Evolutionary conservation across 2,797 vertebrate genomes (phyloP).

Genomic region (Picus viridis): DNA sequence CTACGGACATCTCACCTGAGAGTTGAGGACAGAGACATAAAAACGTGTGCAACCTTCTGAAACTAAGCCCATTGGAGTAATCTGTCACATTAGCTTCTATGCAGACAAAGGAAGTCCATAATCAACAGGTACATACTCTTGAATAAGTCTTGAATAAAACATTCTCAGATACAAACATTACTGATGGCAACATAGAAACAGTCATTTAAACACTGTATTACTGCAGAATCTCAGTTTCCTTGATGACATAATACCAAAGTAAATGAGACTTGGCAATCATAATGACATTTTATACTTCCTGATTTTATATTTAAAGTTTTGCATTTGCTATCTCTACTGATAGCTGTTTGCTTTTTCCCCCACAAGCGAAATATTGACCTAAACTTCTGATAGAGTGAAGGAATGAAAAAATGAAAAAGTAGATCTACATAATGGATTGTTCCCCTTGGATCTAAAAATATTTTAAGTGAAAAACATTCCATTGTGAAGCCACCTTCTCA

Average conservation of each 20-base stretch:
- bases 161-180: background rate
- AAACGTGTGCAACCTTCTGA: background rate
- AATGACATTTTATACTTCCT: background rate
- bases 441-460: slow-evolving; percentile 16
- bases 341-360: background rate
- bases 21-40: background rate
- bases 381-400: background rate
- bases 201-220: fast-evolving
- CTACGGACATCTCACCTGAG: background rate
- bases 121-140: background rate
- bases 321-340: background rate
- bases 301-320: slow-evolving; percentile 28
- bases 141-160: background rate
- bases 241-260: background rate
- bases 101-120: background rate
- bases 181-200: background rate
- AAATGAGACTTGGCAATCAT: background rate
- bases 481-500: background rate
- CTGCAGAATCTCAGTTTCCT: background rate
- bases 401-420: background rate
- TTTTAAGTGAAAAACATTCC: background rate
- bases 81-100: background rate
- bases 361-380: background rate
- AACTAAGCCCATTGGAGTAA: background rate
- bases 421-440: background rate